Evolutionary conservation across 2,888 invertebrate species (phyloP), one percentile per base, ranked within the genome.

Genomic region (Cremastobaeus sp.): DNA sequence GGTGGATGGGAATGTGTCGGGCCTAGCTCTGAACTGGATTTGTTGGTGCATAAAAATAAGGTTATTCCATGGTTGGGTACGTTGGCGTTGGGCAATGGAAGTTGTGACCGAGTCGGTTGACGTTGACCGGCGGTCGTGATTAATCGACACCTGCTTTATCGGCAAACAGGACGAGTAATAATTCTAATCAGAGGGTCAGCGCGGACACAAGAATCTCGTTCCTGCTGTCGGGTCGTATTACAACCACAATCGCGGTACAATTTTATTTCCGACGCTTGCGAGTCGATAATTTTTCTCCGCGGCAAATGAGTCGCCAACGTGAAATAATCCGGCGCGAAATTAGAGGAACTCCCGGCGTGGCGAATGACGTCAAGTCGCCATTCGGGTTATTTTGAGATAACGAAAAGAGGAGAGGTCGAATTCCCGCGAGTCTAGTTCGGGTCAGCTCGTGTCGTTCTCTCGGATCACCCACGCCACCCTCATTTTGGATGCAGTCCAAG

Each of bases 361-460:
- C 59, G 74, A 62, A 32, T 74, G 76, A 76, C 74, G 68, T 62
- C 74, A 69, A 74, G 65, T 65, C 64, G 69, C 48, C 50, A 35
- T 66, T 66, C 50, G 62, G 48, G 71, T 74, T 77, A 77, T 77
- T 77, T 77, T 76, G 34, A 65, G 73, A 62, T 60, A 62, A 72
- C 55, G 65, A 77, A 54, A 62, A 59, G 65, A 76, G 70, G 65
- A 65, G 78, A 78, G 78, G 77, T 80, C 78, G 78, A 76, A 76
- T 59, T 76, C 72, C 50, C 64, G 66, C 28, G 54, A 77, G 73
- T 48, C 76, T 77, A 69, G 77, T 76, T 79, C 76, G 78, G 79
- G 79, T 79, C 79, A 79, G 69, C 68, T 79, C 76, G 77, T 76
- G 70, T 72, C 70, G 59, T 68, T 70, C 34, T 54, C 43, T 70